Base-by-base conservation (phyloP, 2,113 vertebrate genomes). In the Cyphomyrus discorhynchus region DNA sequence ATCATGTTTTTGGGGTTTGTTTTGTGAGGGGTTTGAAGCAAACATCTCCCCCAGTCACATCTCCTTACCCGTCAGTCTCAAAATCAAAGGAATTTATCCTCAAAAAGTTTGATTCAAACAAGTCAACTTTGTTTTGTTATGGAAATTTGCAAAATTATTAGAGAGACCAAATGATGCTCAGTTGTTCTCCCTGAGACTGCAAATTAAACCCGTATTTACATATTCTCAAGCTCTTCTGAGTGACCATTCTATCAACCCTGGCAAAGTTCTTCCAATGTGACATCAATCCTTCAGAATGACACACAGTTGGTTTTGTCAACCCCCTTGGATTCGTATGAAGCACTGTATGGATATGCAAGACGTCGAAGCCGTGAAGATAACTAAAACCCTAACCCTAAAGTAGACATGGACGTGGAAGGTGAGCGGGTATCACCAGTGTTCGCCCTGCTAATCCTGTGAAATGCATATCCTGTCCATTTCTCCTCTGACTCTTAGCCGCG, bases 1-100 rank as follows among this genome's bases (percentile, higher is more conserved):
- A 90, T 92, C 90, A 92, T 92, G 91, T 95, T 96, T 91, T 90
- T 91, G 45, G 93, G 93, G 80, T 45, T 84, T 24, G 39, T 84
- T 84, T 84, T 21, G 21, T 11, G 19, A 84, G 8, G 19, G 21
- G 45, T 46, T 17, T 10, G 21, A 84, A 84, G 45, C 15, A 45
- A 21, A n/a, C 24, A 47, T 83, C 19, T 47, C 19, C 8, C 13
- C 39, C 17, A 31, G 17, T 45, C 19, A n/a, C 8, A 47, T 24
- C 82, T 47, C 39, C 39, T 24, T 46, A 84, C 19, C 8, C 5
- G 24, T 84, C 82, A 10, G 21, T 21, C 45, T 47, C 0, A 21
- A n/a, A 83, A 83, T 35, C 3, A 17, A 39, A 80, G 17, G 31
- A 8, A 82, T 42, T 39, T 45, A 6, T 82, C 27, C 66, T 70